phyloP scores from a whole-genome alignment of 2,888 invertebrate genomes.

The Operophtera brumata region DNA sequence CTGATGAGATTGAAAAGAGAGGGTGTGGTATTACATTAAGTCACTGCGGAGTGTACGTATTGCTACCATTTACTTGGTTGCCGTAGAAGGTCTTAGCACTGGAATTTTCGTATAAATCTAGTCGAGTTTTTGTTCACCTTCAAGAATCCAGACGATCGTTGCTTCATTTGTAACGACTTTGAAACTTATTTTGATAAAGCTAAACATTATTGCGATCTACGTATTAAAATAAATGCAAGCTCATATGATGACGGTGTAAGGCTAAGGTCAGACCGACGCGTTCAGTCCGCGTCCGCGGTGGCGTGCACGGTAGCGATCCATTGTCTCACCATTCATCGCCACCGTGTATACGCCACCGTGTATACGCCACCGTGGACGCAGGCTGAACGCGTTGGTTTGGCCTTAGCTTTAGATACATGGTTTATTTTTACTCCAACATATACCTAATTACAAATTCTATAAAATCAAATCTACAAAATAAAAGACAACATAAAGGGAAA shows the following conservation, averaged over 20 bases:
- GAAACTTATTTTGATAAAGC: slow-evolving; percentile 52
- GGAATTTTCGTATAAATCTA: slow-evolving; percentile 60
- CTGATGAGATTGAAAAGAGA: slow-evolving; percentile 59
- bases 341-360: no score
- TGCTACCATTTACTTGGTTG: slow-evolving; percentile 66
- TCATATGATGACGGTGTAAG: no score
- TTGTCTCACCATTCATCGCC: no score
- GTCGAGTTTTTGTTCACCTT: slow-evolving; percentile 64
- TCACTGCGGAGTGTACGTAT: slow-evolving; percentile 63
- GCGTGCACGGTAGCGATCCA: no score
- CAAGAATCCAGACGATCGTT: slow-evolving; percentile 65
- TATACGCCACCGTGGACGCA: no score
- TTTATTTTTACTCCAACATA: no score
- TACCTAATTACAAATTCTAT: no score
- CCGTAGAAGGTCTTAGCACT: slow-evolving; percentile 52
- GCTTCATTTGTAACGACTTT: slow-evolving; percentile 54
- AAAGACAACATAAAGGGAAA: no score
- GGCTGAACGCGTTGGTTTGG: no score
- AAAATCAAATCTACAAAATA: neutral
- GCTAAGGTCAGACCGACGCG: no score
- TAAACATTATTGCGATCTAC: slow-evolving; percentile 37
- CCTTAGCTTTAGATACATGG: no score
- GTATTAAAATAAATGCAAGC: slow-evolving; percentile 14
- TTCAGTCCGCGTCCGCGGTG: no score
- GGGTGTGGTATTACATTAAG: slow-evolving; percentile 63